Evolutionary conservation across 2,797 vertebrate species (phyloP).

Genomic region (Percopsis omiscomaycus): DNA sequence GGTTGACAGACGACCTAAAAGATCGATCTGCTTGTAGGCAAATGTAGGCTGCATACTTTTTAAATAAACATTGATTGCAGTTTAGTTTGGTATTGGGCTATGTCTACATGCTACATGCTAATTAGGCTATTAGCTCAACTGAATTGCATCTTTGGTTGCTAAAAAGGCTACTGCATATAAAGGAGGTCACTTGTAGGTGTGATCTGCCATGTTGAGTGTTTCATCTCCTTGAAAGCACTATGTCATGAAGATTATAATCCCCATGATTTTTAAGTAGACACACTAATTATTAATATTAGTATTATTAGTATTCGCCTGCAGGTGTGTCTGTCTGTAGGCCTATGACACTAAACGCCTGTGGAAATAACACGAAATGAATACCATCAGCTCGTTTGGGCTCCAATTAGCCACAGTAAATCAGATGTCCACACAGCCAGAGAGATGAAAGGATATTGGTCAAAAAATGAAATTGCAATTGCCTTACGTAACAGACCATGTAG

Average conservation of each 20-base stretch:
- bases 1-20: too few relatives aligned
- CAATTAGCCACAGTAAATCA: conserved; percentile 36
- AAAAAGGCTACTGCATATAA: background rate
- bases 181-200: background rate
- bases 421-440: conserved; percentile 13
- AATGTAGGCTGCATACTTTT: too few relatives aligned
- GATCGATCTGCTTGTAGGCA: too few relatives aligned
- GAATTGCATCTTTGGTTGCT: too few relatives aligned
- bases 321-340: background rate
- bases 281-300: conserved; percentile 37
- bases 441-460: conserved; percentile 29
- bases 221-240: conserved; percentile 8
- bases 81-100: too few relatives aligned
- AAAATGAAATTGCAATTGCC: conserved; percentile 28
- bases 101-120: too few relatives aligned
- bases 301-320: conserved; percentile 2
- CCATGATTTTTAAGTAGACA: conserved; percentile 21
- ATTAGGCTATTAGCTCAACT: too few relatives aligned
- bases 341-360: background rate
- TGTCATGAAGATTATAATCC: conserved; percentile 27
- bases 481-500: conserved; percentile 45
- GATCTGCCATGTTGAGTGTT: background rate
- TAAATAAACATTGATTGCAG: too few relatives aligned
- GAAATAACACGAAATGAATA: background rate
- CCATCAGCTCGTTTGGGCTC: conserved; percentile 5